These are phyloP conservation scores for Coilia nasus DNA, from an alignment of 2,797 vertebrate genomes.

Conservation along the genomic window DNA sequence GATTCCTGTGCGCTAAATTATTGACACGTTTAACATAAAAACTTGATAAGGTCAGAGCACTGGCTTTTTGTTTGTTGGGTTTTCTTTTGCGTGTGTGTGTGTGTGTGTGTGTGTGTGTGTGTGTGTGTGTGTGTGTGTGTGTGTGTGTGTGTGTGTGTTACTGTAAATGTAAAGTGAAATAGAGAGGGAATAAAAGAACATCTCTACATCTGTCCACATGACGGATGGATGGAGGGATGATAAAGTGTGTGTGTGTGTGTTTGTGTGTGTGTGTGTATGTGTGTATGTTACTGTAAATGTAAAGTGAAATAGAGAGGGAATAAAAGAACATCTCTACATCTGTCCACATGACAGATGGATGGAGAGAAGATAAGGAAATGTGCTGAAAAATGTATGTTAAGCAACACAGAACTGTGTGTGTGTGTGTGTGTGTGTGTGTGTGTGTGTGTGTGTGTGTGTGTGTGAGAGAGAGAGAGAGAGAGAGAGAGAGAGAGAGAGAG, in stretches of 20 bases:
- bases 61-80: not conserved
- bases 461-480: too few species aligned
- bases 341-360: not conserved
- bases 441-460: too few species aligned
- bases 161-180: not conserved
- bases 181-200: not conserved
- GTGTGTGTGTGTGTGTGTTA: not conserved
- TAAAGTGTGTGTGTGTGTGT: conserved; percentile 24
- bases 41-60: not conserved
- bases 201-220: not conserved
- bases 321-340: not conserved
- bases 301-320: not conserved
- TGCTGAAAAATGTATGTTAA: not conserved
- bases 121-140: not conserved
- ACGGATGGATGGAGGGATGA: not conserved
- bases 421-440: not conserved
- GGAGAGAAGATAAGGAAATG: not conserved
- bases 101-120: conserved; percentile 25
- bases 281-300: not conserved
- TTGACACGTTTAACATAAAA: not conserved
- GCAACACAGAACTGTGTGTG: conserved; percentile 19
- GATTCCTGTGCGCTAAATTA: not conserved
- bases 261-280: not conserved
- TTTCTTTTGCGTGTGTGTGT: not conserved
- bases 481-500: too few species aligned